Evolutionary conservation across 2,888 invertebrate species (phyloP).

Genomic region (Calameuta idolon): DNA sequence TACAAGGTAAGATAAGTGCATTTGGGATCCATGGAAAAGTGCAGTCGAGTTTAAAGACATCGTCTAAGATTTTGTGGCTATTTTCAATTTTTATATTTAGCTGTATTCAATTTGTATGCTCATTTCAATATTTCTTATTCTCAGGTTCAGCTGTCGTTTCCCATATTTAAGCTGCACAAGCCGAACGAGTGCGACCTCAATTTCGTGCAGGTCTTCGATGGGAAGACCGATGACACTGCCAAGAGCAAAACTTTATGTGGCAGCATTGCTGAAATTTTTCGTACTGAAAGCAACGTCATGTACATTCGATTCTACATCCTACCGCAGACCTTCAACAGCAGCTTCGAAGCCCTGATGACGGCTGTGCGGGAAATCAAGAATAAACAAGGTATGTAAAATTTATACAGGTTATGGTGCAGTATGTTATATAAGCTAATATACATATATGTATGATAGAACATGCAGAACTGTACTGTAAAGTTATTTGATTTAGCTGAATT

Average conservation of each 20-base stretch:
- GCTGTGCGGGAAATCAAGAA: conserved; percentile 74
- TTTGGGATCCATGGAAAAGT: not conserved
- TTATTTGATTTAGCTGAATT: too few relatives aligned
- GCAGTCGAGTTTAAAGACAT: too few relatives aligned
- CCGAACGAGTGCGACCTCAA: conserved; percentile 85
- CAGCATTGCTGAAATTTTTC: conserved; percentile 83
- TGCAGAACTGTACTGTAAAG: not conserved
- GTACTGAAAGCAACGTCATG: conserved; percentile 76
- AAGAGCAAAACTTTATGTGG: conserved; percentile 83
- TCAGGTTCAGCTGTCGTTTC: conserved; percentile 79
- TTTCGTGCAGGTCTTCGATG: conserved; percentile 80
- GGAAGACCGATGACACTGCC: conserved; percentile 73
- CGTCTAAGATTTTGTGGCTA: not conserved
- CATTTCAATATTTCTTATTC: not conserved
- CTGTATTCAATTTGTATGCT: not conserved
- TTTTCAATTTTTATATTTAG: too few relatives aligned
- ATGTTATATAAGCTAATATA: not conserved
- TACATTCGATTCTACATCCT: conserved; percentile 81
- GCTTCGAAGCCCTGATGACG: conserved; percentile 80
- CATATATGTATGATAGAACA: not conserved
- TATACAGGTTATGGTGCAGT: not conserved
- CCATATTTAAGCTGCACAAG: conserved; percentile 74
- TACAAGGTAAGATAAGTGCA: conserved; percentile 72
- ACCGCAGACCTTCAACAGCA: conserved; percentile 72
- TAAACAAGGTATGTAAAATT: not conserved